Evolutionary conservation across 1,140 invertebrate genomes (phyloP).

Genomic region (Drosophila seguyi): DNA sequence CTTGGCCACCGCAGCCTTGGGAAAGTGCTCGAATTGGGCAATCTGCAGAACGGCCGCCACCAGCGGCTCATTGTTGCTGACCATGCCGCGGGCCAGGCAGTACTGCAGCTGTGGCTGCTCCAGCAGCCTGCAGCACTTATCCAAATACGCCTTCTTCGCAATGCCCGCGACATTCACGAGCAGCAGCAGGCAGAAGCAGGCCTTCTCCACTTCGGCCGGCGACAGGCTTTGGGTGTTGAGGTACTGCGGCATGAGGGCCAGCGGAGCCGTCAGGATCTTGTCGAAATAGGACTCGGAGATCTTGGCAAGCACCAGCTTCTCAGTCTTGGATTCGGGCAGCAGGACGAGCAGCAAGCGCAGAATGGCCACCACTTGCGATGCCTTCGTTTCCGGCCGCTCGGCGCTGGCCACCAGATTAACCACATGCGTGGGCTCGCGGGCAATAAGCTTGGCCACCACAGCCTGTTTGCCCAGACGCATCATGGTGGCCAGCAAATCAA

Average conservation of each 20-base stretch:
- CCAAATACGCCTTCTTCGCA: conserved; percentile 80
- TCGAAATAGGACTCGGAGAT: conserved; percentile 81
- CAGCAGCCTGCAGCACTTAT: conserved; percentile 72
- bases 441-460: conserved; percentile 58
- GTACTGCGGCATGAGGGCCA: conserved; percentile 55
- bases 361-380: conserved; percentile 57
- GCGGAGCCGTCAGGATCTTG: conserved; percentile 68
- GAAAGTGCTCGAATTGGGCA: conserved; percentile 78
- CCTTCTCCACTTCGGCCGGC: conserved; percentile 69
- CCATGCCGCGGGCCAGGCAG: conserved; percentile 69
- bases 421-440: conserved; percentile 58
- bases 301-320: conserved; percentile 77
- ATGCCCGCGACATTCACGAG: conserved; percentile 77
- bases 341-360: conserved; percentile 64
- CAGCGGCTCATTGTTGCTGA: conserved; percentile 60
- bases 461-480: conserved; percentile 56
- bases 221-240: conserved; percentile 52
- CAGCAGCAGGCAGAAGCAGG: conserved; percentile 72
- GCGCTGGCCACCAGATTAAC: conserved; percentile 61
- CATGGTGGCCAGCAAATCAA: conserved; percentile 59
- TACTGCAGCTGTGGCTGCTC: conserved; percentile 73
- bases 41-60: conserved; percentile 72
- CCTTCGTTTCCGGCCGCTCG: conserved; percentile 62
- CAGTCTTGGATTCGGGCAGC: conserved; percentile 67
- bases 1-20: conserved; percentile 72